These are phyloP conservation scores for Xylota segnis DNA, from an alignment of 2,888 invertebrate species.

Conservation along the genomic window DNA sequence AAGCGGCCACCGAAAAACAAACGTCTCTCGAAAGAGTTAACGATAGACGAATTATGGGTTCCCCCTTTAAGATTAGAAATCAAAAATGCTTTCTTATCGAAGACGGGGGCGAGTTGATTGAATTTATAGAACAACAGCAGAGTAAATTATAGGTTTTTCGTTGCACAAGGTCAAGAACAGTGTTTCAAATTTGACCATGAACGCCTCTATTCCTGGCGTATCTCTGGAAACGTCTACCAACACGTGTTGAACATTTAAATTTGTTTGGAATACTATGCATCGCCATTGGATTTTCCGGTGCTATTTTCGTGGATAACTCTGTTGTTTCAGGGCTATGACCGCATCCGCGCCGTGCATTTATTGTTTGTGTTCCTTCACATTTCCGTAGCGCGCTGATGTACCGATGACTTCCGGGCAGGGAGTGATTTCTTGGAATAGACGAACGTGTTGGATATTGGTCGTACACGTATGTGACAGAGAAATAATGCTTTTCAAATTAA, in stretches of 20 bases:
- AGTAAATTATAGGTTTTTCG: constrained; percentile 40
- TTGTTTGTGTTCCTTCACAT: constrained; percentile 24
- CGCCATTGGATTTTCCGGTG: constrained; percentile 43
- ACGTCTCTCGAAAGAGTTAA: constrained; percentile 12
- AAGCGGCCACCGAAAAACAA: not conserved
- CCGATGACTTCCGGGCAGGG: constrained; percentile 54
- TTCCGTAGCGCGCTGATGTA: constrained; percentile 49
- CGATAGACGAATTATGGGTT: constrained; percentile 25
- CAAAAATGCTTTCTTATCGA: constrained; percentile 32
- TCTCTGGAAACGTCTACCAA: constrained; percentile 33
- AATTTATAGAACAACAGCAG: not conserved
- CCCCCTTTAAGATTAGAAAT: constrained; percentile 17
- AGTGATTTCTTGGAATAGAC: constrained; percentile 22
- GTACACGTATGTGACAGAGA: constrained; percentile 15
- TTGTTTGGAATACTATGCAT: constrained; percentile 39
- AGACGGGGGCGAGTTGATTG: constrained; percentile 34
- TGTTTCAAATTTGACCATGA: constrained; percentile 18
- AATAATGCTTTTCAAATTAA: constrained; percentile 10
- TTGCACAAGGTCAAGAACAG: constrained; percentile 64
- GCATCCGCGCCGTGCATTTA: constrained; percentile 26
- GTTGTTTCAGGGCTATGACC: constrained; percentile 50
- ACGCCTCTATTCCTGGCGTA: not conserved
- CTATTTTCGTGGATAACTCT: constrained; percentile 36
- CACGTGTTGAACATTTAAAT: constrained; percentile 66
- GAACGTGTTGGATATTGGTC: constrained; percentile 25